Evolutionary conservation across 2,888 invertebrate genomes (phyloP), one percentile per base, ranked within the genome.

Genomic region (Hyles lineata): DNA sequence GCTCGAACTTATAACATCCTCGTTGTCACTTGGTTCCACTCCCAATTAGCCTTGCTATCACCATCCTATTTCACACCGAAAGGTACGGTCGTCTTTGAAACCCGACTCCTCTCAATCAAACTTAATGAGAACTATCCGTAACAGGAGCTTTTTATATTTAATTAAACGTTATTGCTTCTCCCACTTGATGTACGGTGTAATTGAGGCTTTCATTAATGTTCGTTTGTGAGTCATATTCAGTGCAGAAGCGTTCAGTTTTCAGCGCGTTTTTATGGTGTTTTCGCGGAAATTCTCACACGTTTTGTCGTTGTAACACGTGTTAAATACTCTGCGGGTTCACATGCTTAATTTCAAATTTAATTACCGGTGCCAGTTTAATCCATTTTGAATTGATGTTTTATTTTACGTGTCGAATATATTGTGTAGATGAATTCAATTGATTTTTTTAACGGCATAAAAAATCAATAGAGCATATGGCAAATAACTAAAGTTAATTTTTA

Each of bases 101-200:
- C 76, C 74, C 73, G 82, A 89, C 76, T 82, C 83, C 75, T 78
- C 76, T 74, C 78, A 82, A 80, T 77, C 74, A 78, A 78, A 76
- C 83, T 83, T 83, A 87, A 86, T 85, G 83, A 84, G 83, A 82
- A 88, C 87, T 89, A 86, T 85, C 83, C 84, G 79, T 80, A 86
- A 85, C 80, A 75, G 79, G 83, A 85, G 82, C 81, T 70, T 83
- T 81, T 82, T 82, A 78, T 81, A 86, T 88, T 85, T 86, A 87
- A 89, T 87, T 86, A 86, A 87, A 87, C 82, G 80, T 80, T 82
- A 84, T 84, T 81, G 77, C 80, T 75, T 75, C 78, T 78, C 74
- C 75, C 78, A 76, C 80, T 76, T 84, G 82, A 83, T 80, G 79
- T 84, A 81, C 74, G 74, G 80, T 85, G 83, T 86, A 84, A 89